Base-by-base conservation (phyloP, 92 coral and sea anemone species). In the Zoanthus sansibaricus region DNA sequence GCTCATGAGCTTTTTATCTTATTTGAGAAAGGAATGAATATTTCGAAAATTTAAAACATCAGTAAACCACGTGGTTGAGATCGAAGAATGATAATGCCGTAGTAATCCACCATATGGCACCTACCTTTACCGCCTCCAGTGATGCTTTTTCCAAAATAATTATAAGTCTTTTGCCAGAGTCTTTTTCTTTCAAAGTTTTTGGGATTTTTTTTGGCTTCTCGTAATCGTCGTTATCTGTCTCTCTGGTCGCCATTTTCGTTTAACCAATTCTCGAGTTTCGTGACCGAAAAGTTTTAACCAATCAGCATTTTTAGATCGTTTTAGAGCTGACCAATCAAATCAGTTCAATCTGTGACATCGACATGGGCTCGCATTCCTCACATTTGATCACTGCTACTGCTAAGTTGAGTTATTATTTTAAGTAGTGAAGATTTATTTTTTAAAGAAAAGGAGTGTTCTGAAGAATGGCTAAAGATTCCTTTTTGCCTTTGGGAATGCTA, bases 121-220 rank as follows among this genome's bases (percentile, higher is more conserved):
- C 15, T 51, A 95, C 99, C 95, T 97, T 97, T 14, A 97, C 99
- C 18, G 99, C 87, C 90, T 97, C 99, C 71, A 97, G 87, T 6
- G 99, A 97, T 32, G 99, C 98, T 47, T 89, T 95, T 78, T 97
- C 99, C 12, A 97, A 88, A 69, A 97, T 86, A 48, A 97, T 94
- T 37, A 97, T 93, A 78, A 97, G 91, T 6, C 99, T 91, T 82
- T 95, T 97, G 16, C 99, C 99, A 71, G 97, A 84, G 66, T 97
- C 97, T 86, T 95, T 97, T 84, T 97, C 97, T 71, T 95, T 92
- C 68, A 97, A 86, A 52, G 99, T 97, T 88, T 90, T 94, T 0
- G 99, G 96, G 5, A 95, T 89, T 93, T 97, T 97, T 20, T 93
- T 88, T 5, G 99, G 99, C 56, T 91, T 86, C 76, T 95, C 97